Conservation (phyloP, 2,797 vertebrate genomes). For the Phalanger gymnotis region DNA sequence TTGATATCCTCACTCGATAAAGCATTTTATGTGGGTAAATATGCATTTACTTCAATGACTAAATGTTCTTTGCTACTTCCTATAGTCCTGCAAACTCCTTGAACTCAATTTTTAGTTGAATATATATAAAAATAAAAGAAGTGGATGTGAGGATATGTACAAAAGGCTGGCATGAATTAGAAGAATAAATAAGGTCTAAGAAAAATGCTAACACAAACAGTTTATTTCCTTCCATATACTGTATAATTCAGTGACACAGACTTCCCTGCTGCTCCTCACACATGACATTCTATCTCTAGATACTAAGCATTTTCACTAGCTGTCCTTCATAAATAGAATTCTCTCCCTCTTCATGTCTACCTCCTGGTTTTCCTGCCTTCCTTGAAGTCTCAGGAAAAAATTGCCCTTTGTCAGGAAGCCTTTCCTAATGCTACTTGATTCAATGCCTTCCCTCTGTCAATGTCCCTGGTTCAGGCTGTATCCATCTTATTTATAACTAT, state of each 20-base stretch:
- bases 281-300: no score
- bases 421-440: background rate
- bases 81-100: background rate
- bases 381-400: background rate
- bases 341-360: background rate
- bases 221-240: background rate
- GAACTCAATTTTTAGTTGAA: background rate
- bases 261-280: no score
- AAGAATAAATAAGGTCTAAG: background rate
- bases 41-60: background rate
- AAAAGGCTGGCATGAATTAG: background rate
- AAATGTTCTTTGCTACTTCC: background rate
- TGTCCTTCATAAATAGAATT: no score
- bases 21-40: background rate
- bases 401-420: background rate
- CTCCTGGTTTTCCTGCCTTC: background rate
- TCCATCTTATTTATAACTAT: background rate
- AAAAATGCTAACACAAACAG: background rate
- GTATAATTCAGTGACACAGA: background rate
- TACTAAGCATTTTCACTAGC: no score
- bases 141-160: accelerated
- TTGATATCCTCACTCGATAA: background rate
- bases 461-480: background rate
- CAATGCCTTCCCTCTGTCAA: background rate
- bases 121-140: background rate